A percentile compares a stretch with the other conserved stretches of the same genome.
These are phyloP conservation scores for Labia minor DNA, from an alignment of 2,888 invertebrate genomes.

Conservation along the genomic window DNA sequence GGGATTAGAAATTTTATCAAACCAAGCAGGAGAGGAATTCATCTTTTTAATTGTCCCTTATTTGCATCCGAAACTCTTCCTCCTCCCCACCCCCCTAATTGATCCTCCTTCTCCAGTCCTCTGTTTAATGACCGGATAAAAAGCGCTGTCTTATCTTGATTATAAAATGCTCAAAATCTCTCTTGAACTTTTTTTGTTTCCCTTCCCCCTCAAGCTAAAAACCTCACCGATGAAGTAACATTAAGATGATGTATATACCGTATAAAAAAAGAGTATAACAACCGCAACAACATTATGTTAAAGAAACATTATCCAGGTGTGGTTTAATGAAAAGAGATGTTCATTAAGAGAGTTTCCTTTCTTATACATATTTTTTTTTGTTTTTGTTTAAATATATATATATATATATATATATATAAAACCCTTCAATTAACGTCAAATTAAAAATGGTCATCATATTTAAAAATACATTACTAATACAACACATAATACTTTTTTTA, in stretches of 20 bases:
- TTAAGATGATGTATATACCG: neutral
- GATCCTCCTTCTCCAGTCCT: neutral
- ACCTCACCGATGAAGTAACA: neutral
- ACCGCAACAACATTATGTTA: neutral
- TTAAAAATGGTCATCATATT: neutral
- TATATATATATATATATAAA: too few species aligned
- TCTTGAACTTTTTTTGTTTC: neutral
- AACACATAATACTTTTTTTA: too few species aligned
- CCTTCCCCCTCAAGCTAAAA: neutral
- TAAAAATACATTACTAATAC: neutral
- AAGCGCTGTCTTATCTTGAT: conserved; percentile 4
- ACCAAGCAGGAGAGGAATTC: neutral
- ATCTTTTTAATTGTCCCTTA: conserved; percentile 5
- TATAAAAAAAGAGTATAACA: neutral
- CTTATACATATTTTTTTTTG: neutral
- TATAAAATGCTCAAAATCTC: conserved; percentile 2
- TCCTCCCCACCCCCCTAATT: neutral
- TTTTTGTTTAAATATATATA: neutral
- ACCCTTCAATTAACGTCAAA: neutral
- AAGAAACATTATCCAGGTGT: conserved; percentile 3
- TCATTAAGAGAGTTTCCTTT: neutral
- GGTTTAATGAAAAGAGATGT: conserved; percentile 7
- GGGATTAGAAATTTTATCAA: neutral
- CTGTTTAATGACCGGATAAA: conserved; percentile 1
- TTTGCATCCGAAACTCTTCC: neutral